Conservation (phyloP, 2,888 invertebrate genomes). For the Tachina grossa region DNA sequence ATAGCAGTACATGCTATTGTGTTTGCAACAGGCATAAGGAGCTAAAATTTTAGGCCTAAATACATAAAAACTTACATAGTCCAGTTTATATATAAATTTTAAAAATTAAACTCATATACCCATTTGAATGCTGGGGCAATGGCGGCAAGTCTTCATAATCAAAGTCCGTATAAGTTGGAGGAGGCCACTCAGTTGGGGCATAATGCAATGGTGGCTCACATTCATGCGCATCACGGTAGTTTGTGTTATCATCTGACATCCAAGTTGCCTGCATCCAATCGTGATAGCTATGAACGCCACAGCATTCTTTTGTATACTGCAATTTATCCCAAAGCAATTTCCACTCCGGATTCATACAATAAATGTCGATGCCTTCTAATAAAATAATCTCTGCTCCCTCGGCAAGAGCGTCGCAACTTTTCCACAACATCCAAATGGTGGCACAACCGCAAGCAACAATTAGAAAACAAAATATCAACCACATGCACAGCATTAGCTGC, state of each 20-base stretch:
- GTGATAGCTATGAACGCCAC: constrained; percentile 79
- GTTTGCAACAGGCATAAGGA: constrained; percentile 79
- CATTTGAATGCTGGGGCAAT: neutral
- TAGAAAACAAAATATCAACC: constrained; percentile 78
- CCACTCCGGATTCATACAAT: constrained; percentile 81
- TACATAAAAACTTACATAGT: neutral
- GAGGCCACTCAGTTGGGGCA: constrained; percentile 3
- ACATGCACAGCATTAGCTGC: constrained; percentile 74
- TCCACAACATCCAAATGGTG: constrained; percentile 75
- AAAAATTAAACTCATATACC: no score
- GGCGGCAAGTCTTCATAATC: neutral
- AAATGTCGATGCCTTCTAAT: constrained; percentile 79
- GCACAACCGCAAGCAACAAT: constrained; percentile 76
- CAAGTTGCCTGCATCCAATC: constrained; percentile 81
- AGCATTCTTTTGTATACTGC: constrained; percentile 79
- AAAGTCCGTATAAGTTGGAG: neutral
- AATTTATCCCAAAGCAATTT: constrained; percentile 81
- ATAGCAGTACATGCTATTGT: constrained; percentile 69
- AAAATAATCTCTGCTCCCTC: constrained; percentile 76
- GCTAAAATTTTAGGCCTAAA: constrained; percentile 73
- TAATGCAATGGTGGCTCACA: neutral
- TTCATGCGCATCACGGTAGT: neutral
- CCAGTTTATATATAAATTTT: no score
- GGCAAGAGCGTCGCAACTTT: constrained; percentile 73
- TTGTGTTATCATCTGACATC: constrained; percentile 73